Evolutionary conservation across 92 coral and sea anemone genomes (phyloP).

Genomic region (Porites evermanni): DNA sequence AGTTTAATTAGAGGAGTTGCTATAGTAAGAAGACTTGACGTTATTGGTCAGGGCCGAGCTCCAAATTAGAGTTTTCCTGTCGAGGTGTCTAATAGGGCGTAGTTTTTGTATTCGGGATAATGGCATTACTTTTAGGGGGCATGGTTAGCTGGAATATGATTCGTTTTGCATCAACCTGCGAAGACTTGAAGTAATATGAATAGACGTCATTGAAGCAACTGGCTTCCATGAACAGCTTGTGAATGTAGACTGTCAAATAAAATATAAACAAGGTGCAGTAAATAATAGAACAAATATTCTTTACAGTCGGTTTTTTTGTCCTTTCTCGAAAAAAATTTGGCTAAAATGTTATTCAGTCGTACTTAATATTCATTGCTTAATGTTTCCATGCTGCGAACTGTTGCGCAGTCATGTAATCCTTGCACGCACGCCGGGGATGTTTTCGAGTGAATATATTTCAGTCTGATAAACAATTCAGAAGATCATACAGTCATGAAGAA

Average conservation of each 20-base stretch:
- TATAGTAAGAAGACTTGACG: conserved; percentile 37
- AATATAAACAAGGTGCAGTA: not conserved
- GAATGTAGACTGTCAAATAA: not conserved
- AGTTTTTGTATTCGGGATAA: conserved; percentile 10
- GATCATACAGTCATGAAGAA: not conserved
- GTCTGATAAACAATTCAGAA: not conserved
- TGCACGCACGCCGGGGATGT: not conserved
- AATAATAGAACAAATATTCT: not conserved
- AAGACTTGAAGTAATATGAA: conserved; percentile 13
- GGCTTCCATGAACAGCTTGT: not conserved
- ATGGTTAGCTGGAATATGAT: not conserved
- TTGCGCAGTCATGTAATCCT: not conserved
- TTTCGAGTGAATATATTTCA: conserved; percentile 8
- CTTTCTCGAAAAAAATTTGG: not conserved
- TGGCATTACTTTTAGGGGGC: conserved; percentile 10
- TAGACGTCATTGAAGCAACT: not conserved
- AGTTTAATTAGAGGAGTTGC: conserved; percentile 70
- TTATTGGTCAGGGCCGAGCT: conserved; percentile 54
- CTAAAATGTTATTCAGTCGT: not conserved
- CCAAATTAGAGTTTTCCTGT: conserved; percentile 44
- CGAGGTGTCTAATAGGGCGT: conserved; percentile 45
- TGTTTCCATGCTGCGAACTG: not conserved
- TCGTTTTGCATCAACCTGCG: conserved; percentile 14
- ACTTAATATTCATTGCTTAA: not conserved
- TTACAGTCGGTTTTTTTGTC: not conserved